phyloP scores from a whole-genome alignment of 1,140 invertebrate genomes.

The Pseudomyrmex dendroicus region DNA sequence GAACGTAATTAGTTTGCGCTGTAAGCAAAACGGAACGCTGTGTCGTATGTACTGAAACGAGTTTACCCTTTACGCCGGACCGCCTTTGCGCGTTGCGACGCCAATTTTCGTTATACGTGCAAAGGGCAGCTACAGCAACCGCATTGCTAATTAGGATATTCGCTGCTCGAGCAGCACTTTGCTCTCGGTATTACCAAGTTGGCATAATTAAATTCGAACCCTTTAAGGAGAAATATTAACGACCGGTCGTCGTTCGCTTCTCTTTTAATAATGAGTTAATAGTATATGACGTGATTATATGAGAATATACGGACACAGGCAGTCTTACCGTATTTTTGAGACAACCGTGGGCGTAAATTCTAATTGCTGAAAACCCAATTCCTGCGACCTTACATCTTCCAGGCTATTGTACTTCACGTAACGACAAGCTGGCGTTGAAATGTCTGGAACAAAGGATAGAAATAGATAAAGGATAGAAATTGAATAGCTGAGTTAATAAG shows the following conservation, averaged over 20 bases:
- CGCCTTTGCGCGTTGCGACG: slow-evolving; percentile 15
- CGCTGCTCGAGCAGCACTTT: neutral
- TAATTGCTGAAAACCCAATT: slow-evolving; percentile 81
- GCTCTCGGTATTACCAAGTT: neutral
- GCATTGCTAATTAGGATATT: slow-evolving; percentile 56
- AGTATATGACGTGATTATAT: slow-evolving; percentile 35
- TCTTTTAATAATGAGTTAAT: slow-evolving; percentile 37
- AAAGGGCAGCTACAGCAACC: slow-evolving; percentile 43
- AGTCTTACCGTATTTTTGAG: slow-evolving; percentile 84
- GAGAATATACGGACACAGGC: neutral
- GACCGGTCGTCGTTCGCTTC: neutral
- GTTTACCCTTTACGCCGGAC: slow-evolving; percentile 33
- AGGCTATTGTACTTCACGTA: slow-evolving; percentile 82
- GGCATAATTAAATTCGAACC: slow-evolving; percentile 52
- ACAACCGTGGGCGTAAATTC: slow-evolving; percentile 84
- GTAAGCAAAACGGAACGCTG: slow-evolving; percentile 26
- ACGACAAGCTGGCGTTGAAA: slow-evolving; percentile 77
- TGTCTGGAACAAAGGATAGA: slow-evolving; percentile 75
- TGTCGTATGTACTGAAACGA: slow-evolving; percentile 15
- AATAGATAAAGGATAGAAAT: slow-evolving; percentile 58
- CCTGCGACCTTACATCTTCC: slow-evolving; percentile 81
- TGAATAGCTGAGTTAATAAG: neutral
- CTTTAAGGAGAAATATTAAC: slow-evolving; percentile 46
- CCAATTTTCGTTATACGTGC: slow-evolving; percentile 49
- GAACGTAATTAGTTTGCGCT: slow-evolving; percentile 40